Evolutionary conservation across 2,797 vertebrate genomes (phyloP).

Genomic region (Myotis myotis): DNA sequence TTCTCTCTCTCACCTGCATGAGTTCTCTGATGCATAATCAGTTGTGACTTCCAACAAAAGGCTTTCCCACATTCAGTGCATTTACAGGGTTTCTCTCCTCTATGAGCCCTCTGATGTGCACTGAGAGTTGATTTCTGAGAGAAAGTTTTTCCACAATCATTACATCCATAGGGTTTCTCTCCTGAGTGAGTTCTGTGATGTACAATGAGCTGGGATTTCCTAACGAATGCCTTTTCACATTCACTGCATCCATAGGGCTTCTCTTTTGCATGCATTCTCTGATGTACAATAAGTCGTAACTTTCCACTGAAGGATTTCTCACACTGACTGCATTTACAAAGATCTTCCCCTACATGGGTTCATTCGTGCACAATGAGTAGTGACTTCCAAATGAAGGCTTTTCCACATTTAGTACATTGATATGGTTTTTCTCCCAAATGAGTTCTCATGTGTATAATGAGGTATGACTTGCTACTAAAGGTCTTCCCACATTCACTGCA

Average conservation of each 20-base stretch:
- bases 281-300: conserved; percentile 33
- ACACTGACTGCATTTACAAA: conserved; percentile 51
- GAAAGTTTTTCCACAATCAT: conserved; percentile 43
- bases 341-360: conserved; percentile 27
- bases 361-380: conserved; percentile 40
- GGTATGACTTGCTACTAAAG: conserved; percentile 59
- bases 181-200: conserved; percentile 44
- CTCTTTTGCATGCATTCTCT: conserved; percentile 31
- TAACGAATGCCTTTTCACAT: conserved; percentile 45
- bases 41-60: conserved; percentile 59
- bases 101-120: conserved; percentile 56
- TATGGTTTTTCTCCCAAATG: conserved; percentile 54
- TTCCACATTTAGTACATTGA: conserved; percentile 44
- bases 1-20: neutral
- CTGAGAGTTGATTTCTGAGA: conserved; percentile 49
- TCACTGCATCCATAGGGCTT: conserved; percentile 45
- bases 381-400: conserved; percentile 58
- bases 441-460: conserved; percentile 41
- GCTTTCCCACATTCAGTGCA: conserved; percentile 28
- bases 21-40: conserved; percentile 59
- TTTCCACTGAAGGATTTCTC: conserved; percentile 54
- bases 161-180: conserved; percentile 58
- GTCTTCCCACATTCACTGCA: conserved; percentile 56
- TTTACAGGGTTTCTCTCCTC: conserved; percentile 51
- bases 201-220: conserved; percentile 59